Base-by-base conservation (phyloP, 2,113 vertebrate species). In the Lontra canadensis region DNA sequence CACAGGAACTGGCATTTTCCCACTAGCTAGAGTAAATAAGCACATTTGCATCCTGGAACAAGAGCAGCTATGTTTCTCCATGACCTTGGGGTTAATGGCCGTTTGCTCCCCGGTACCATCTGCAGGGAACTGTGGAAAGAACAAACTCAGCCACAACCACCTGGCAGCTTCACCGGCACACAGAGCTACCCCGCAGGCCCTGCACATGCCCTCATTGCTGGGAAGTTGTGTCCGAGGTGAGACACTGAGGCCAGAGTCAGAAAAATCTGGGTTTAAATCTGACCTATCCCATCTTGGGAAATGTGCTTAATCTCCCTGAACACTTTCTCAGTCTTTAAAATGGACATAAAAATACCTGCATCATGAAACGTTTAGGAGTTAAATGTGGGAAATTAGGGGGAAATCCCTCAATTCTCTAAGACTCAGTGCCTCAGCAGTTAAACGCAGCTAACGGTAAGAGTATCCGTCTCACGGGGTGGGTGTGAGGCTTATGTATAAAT, bases 51-150 rank as follows among this genome's bases (percentile, higher is more conserved):
- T 83, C 71, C 63, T 55, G 31, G 39, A 97, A 96, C 88, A 89
- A 88, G n/a, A 86, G 88, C 57, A 29, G 79, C 87, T 97, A 21
- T 97, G 67, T 95, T 89, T 90, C 92, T 92, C 69, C 39, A 2
- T 89, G 95, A 93, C 96, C 89, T 88, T 6, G 5, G 80, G 94
- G 84, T 95, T 96, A 97, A 95, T 90, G 87, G 63, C 83, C 79
- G 57, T 1, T 89, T 86, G 88, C 89, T 90, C 57, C 63, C 0
- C 1, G 59, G 95, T 74, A 57, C 92, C 92, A 95, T 92, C 91
- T 95, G 74, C 57, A 95, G 89, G 29, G 63, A 84, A 71, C 79
- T 23, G 8, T 87, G 92, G 93, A 95, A 78, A 93, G 34, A 44
- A 23, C 49, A 90, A 59, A 73, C n/a, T 89, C 0, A 0, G 69